Base-by-base conservation (phyloP, 2,797 vertebrate genomes). In the Hypotaenidia okinawae region DNA sequence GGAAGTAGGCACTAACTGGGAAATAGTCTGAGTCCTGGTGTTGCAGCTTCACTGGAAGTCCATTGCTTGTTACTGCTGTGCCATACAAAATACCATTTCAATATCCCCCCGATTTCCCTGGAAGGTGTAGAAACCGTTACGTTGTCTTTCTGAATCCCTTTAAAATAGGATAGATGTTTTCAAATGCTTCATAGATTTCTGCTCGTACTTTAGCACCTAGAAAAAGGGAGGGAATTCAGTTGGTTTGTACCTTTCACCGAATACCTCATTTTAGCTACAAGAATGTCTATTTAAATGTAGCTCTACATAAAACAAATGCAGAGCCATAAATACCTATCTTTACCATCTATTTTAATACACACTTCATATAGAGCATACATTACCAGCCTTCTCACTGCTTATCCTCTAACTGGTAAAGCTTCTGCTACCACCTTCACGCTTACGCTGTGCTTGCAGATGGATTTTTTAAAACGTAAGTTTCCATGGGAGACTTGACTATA, bases 181-280 rank as follows among this genome's bases (percentile, higher is more conserved):
- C 99, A 98, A 99, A 99, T 1, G 99, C 99, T 98, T 99, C 99
- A 33, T 99, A 99, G 95, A 99, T 99, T 97, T 99, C 99, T 90
- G 97, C 98, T 98, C 99, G 98, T 96, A 99, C 99, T 97, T 99
- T 99, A 97, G 99, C 99, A 97, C 99, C 99, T 99, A 73, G 17
- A 94, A 79, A 13, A 74, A 63, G 37, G 72, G 25, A 70, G 67
- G 16, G 22, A 25, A 79, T 52, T 28, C 7, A 79, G 22, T 88
- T 47, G 58, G n/a, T 35, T 72, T 62, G 11, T 43, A 81, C 17
- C 39, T 87, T 87, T 74, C 0, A 0, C 52, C 69, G 82, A 45
- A 59, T 24, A 57, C 18, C 19, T 41, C 9, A 51, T 73, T 87
- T 85, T 41, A 83, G 45, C 32, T 64, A 77, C 80, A 13, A 87